These are phyloP conservation scores for Cavia porcellus DNA, from an alignment of 2,113 vertebrate species.

Conservation along the genomic window DNA sequence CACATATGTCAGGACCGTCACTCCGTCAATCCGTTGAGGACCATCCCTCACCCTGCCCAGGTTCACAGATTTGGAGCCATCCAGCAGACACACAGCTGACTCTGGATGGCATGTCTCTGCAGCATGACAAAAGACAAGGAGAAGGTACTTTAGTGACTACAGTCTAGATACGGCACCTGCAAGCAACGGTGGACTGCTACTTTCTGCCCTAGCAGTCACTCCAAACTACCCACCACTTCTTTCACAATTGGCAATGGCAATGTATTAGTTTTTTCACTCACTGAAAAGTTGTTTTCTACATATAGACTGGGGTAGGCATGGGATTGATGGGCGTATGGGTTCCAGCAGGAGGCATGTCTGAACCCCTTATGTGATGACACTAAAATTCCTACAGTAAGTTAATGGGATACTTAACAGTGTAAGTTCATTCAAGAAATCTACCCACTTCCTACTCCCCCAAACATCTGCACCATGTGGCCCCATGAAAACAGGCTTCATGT, in stretches of 20 bases:
- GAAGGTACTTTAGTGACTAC: fast-evolving
- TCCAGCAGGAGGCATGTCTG: not conserved
- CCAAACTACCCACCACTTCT: not conserved
- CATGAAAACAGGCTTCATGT: not conserved
- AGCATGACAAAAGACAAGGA: fast-evolving
- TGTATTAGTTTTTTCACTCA: fast-evolving
- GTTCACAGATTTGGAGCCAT: slow-evolving; percentile 88
- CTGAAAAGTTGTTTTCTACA: not conserved
- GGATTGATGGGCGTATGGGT: fast-evolving
- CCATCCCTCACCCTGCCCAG: slow-evolving; percentile 91
- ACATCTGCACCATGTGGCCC: not conserved
- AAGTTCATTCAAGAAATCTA: not conserved
- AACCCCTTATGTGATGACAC: not conserved
- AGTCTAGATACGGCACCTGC: fast-evolving
- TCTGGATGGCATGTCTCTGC: slow-evolving; percentile 91
- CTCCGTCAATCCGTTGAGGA: slow-evolving; percentile 85
- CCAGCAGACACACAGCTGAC: slow-evolving; percentile 91
- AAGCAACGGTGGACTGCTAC: fast-evolving
- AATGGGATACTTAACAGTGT: fast-evolving
- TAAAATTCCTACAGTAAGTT: not conserved
- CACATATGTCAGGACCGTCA: slow-evolving; percentile 90
- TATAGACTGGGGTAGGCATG: fast-evolving
- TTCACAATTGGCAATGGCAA: fast-evolving
- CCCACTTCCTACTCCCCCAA: not conserved
- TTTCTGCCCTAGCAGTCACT: fast-evolving